Evolutionary conservation across 2,888 invertebrate species (phyloP).

Genomic region (Pammene aurita): DNA sequence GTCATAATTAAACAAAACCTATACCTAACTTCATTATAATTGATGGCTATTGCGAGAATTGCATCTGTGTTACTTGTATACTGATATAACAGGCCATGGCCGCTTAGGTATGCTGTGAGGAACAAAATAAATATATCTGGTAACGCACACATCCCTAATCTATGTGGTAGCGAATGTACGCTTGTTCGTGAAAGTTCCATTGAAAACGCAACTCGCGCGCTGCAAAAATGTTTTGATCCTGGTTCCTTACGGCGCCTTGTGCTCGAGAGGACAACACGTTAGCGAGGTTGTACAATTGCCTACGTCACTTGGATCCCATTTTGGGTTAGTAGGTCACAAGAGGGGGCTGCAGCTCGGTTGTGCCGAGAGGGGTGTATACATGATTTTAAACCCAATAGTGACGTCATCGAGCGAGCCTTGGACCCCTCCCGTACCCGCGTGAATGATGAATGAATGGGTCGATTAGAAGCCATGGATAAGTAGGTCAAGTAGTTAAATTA

Average conservation of each 20-base stretch:
- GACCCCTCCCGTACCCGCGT: slow-evolving; percentile 58
- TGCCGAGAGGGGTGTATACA: slow-evolving; percentile 56
- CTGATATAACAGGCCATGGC: slow-evolving; percentile 48
- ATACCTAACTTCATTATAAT: slow-evolving; percentile 2
- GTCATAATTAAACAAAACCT: neutral
- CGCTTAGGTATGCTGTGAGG: slow-evolving; percentile 45
- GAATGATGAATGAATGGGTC: slow-evolving; percentile 78
- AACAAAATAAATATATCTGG: slow-evolving; percentile 45
- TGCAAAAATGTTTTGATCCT: slow-evolving; percentile 56
- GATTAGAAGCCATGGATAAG: slow-evolving; percentile 56
- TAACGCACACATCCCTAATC: slow-evolving; percentile 51
- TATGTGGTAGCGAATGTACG: slow-evolving; percentile 45
- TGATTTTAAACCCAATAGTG: slow-evolving; percentile 71
- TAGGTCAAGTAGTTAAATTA: slow-evolving; percentile 33
- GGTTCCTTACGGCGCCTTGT: slow-evolving; percentile 42
- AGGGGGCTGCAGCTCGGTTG: slow-evolving; percentile 72
- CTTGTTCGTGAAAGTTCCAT: slow-evolving; percentile 66
- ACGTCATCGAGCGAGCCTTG: slow-evolving; percentile 70
- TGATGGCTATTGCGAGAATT: slow-evolving; percentile 28
- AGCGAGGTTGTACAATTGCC: slow-evolving; percentile 64
- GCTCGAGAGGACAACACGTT: slow-evolving; percentile 50
- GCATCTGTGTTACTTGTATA: slow-evolving; percentile 39
- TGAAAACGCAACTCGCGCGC: slow-evolving; percentile 65
- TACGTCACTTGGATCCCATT: slow-evolving; percentile 76
- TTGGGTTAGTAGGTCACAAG: slow-evolving; percentile 79